These are phyloP conservation scores for Isurus oxyrinchus DNA, from an alignment of 2,113 vertebrate genomes.

Conservation along the genomic window DNA sequence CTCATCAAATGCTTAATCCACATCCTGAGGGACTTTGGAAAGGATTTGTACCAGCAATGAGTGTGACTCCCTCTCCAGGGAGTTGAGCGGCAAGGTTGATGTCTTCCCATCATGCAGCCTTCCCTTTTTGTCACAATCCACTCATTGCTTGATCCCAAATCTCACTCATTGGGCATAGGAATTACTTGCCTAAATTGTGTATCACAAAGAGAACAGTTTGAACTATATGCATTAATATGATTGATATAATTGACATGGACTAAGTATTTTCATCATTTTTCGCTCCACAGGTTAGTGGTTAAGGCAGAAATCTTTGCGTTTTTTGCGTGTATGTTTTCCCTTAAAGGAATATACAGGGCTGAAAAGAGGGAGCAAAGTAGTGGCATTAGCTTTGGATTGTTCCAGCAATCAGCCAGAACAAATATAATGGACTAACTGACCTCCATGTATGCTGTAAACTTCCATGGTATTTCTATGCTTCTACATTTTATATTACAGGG, in stretches of 20 bases:
- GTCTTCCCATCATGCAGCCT: neutral
- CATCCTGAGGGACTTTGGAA: neutral
- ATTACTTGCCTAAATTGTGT: neutral
- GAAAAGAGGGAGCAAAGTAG: neutral
- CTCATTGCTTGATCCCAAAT: neutral
- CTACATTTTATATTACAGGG: neutral
- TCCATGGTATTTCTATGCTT: neutral
- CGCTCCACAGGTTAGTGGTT: neutral
- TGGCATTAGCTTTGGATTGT: neutral
- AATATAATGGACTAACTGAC: neutral
- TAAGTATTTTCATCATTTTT: neutral
- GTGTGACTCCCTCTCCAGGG: neutral
- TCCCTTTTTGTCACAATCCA: neutral
- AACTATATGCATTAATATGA: neutral
- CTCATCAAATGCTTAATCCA: neutral
- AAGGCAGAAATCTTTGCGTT: neutral
- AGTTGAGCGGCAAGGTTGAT: neutral
- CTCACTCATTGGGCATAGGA: neutral
- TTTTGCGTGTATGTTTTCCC: neutral
- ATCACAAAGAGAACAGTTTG: neutral
- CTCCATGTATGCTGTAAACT: neutral
- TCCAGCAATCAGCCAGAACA: neutral
- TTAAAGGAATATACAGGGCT: neutral
- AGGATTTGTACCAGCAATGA: neutral
- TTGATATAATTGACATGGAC: neutral